Percentiles rank a stretch among this genome's conserved stretches.
phyloP scores from a whole-genome alignment of 1,140 invertebrate genomes.

The Agrilus planipennis region DNA sequence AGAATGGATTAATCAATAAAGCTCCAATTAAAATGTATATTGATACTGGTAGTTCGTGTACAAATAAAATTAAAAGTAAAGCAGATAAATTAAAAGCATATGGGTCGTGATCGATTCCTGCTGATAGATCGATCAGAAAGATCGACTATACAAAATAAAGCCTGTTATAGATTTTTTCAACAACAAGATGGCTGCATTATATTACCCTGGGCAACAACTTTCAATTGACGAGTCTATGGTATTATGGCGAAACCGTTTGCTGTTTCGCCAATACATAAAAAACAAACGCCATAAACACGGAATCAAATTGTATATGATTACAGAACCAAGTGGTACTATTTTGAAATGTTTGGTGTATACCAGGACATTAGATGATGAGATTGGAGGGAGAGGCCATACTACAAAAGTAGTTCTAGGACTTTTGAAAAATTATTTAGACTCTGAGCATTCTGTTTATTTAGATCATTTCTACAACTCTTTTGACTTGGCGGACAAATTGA shows the following conservation, averaged over 20 bases:
- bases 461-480: conserved; percentile 12
- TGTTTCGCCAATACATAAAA: conserved; percentile 9
- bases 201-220: conserved; percentile 13
- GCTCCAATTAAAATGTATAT: too few relatives aligned
- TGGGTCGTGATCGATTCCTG: too few relatives aligned
- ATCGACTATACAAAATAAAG: conserved; percentile 8
- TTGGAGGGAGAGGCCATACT: conserved; percentile 8
- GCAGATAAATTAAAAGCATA: too few relatives aligned
- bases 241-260: conserved; percentile 9
- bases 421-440: conserved; percentile 5
- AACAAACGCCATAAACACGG: conserved; percentile 10
- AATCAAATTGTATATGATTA: conserved; percentile 7
- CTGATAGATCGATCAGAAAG: too few relatives aligned
- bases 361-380: conserved; percentile 5
- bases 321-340: conserved; percentile 2
- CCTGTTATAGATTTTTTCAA: conserved; percentile 5
- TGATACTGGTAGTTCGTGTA: too few relatives aligned
- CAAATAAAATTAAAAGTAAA: too few relatives aligned
- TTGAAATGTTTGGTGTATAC: conserved; percentile 8
- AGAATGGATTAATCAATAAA: too few relatives aligned
- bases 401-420: conserved; percentile 8
- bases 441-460: conserved; percentile 10
- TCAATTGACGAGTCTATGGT: conserved; percentile 17
- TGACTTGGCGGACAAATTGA: conserved; percentile 5
- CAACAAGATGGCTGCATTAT: conserved; percentile 8